Percentiles rank a stretch among this genome's conserved stretches.
phyloP scores from a whole-genome alignment of 2,113 vertebrate species.

The Poecilia latipinna region DNA sequence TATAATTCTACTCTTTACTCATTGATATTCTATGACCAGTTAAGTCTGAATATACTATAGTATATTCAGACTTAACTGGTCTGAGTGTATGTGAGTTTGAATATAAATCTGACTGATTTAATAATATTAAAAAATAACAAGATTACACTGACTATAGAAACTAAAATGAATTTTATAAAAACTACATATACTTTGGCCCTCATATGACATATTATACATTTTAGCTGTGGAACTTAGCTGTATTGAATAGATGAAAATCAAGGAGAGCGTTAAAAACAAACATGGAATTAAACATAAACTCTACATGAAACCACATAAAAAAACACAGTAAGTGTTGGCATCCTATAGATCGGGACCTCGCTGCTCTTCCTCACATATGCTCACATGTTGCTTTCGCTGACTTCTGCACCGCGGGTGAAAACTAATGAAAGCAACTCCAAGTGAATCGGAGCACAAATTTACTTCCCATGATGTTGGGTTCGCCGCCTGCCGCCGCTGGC shows the following conservation, averaged over 20 bases:
- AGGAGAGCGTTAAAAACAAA: not conserved
- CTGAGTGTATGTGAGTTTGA: no score
- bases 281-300: not conserved
- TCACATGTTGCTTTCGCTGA: constrained; percentile 33
- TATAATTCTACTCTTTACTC: no score
- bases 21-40: no score
- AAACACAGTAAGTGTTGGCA: not conserved
- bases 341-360: constrained; percentile 20
- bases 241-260: not conserved
- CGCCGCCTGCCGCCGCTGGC: constrained; percentile 60
- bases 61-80: no score
- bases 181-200: not conserved
- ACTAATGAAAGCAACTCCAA: constrained; percentile 75
- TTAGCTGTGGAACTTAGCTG: not conserved
- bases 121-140: no score
- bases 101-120: no score
- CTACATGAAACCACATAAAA: not conserved
- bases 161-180: not conserved
- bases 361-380: not conserved
- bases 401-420: constrained; percentile 59
- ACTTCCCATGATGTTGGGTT: constrained; percentile 72
- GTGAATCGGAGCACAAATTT: constrained; percentile 74
- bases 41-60: no score
- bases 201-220: not conserved
- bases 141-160: not conserved